Evolutionary conservation across 2,113 vertebrate species (phyloP).

Genomic region (Rana temporaria): DNA sequence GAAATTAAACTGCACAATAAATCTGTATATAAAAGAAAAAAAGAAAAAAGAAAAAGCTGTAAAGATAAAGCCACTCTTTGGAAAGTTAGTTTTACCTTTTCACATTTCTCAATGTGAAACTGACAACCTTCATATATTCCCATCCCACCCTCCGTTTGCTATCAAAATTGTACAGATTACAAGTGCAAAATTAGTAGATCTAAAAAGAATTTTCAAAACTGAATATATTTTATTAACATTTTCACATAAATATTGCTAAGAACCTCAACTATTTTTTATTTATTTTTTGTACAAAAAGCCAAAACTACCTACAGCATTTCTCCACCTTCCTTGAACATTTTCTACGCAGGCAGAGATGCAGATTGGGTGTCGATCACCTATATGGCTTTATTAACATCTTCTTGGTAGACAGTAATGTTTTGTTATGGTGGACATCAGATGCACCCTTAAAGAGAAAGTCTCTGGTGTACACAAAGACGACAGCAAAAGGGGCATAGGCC

Average conservation of each 20-base stretch:
- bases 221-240: conserved; percentile 44
- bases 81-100: conserved; percentile 11
- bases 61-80: conserved; percentile 47
- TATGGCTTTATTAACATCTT: conserved; percentile 44
- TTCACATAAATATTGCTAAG: conserved; percentile 57
- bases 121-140: conserved; percentile 19
- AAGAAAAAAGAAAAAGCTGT: neutral
- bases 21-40: neutral
- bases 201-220: conserved; percentile 36
- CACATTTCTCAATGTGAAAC: conserved; percentile 8
- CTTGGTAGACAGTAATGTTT: conserved; percentile 22
- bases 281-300: conserved; percentile 17
- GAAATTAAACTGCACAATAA: neutral
- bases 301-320: conserved; percentile 1
- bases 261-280: conserved; percentile 44
- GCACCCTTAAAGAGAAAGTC: neutral
- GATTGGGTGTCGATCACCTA: conserved; percentile 9
- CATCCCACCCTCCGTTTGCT: neutral
- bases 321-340: neutral
- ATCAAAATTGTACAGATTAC: conserved; percentile 16
- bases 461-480: neutral
- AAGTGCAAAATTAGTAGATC: conserved; percentile 41
- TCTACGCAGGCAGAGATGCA: conserved; percentile 28
- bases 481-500: neutral
- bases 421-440: neutral